Evolutionary conservation across 2,113 vertebrate species (phyloP).

Genomic region (Misgurnus mizolepis): DNA sequence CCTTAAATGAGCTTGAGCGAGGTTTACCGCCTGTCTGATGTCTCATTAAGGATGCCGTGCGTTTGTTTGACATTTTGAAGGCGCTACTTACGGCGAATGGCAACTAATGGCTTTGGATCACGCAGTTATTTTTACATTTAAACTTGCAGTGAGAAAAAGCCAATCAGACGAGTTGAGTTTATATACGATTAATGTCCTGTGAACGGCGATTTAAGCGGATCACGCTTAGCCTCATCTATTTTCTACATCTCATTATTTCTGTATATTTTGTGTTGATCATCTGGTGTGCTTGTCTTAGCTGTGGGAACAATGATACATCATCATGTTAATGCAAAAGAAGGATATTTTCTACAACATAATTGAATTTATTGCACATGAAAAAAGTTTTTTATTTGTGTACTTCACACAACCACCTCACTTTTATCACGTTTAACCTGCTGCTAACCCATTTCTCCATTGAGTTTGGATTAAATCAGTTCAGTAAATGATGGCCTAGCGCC

Average conservation of each 20-base stretch:
- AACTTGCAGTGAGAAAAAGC: slow-evolving; percentile 61
- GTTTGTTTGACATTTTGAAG: slow-evolving; percentile 28
- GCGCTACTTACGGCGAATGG: background rate
- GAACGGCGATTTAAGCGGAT: slow-evolving; percentile 72
- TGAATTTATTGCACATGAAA: background rate
- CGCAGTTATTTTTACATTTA: slow-evolving; percentile 34
- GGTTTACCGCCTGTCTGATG: background rate
- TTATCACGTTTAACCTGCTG: slow-evolving; percentile 9
- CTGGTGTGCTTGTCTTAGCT: background rate
- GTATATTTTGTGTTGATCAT: slow-evolving; percentile 1
- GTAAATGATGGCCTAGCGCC: slow-evolving; percentile 72
- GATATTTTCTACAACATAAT: background rate
- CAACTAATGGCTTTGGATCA: slow-evolving; percentile 31
- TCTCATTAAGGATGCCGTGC: slow-evolving; percentile 3
- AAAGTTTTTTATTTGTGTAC: background rate
- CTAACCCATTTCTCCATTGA: slow-evolving; percentile 42
- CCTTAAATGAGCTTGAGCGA: background rate
- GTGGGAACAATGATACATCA: background rate
- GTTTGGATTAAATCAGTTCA: slow-evolving; percentile 45
- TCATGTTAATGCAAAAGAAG: background rate
- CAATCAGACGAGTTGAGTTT: slow-evolving; percentile 58
- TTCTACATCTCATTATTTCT: slow-evolving; percentile 76
- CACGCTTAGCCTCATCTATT: slow-evolving; percentile 73
- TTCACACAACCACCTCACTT: background rate
- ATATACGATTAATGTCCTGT: slow-evolving; percentile 72